A percentile compares a stretch with the other conserved stretches of the same genome.
These are phyloP conservation scores for Dichetophora obliterata DNA, from an alignment of 2,888 invertebrate species.

Conservation along the genomic window DNA sequence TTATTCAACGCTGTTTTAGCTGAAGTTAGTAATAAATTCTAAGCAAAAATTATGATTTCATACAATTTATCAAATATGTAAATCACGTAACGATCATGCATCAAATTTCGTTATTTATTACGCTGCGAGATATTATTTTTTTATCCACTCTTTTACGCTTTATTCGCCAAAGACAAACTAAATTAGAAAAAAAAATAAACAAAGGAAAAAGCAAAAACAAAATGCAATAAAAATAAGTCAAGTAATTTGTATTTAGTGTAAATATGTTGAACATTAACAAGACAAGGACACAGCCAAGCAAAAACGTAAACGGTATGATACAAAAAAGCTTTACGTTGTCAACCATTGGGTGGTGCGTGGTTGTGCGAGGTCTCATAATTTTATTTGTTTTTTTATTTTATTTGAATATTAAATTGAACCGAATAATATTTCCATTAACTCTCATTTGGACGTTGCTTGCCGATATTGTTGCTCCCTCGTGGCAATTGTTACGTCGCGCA, in stretches of 20 bases:
- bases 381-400: neutral
- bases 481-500: neutral
- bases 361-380: too few relatives aligned
- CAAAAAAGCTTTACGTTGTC: neutral
- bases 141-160: neutral
- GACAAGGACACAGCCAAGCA: neutral
- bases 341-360: neutral
- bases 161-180: neutral
- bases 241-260: neutral
- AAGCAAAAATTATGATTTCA: constrained; percentile 20
- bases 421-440: constrained; percentile 41
- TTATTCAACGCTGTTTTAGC: neutral
- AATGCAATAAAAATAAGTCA: constrained; percentile 4
- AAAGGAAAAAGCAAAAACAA: neutral
- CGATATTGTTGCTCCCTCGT: neutral
- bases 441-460: constrained; percentile 17
- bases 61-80: constrained; percentile 17
- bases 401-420: constrained; percentile 24
- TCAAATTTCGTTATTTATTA: constrained; percentile 31
- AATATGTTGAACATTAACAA: constrained; percentile 20
- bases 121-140: constrained; percentile 21
- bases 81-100: constrained; percentile 25
- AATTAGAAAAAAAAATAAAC: neutral
- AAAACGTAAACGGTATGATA: neutral
- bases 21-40: neutral